phyloP scores from a whole-genome alignment of 1,140 invertebrate species.

The Lethocerus indicus region DNA sequence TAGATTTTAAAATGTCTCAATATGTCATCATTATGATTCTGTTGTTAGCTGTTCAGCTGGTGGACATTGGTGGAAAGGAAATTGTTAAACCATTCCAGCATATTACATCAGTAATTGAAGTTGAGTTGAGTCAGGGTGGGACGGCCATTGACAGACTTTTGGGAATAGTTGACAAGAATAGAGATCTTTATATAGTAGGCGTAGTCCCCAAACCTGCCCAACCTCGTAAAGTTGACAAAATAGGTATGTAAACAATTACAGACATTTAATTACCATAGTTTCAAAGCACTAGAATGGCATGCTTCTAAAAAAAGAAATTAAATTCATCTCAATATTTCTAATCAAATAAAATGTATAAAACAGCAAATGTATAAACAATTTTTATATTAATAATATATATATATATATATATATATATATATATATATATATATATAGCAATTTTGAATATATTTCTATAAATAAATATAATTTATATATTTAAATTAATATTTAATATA shows the following conservation, averaged over 20 bases:
- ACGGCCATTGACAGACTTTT: conserved; percentile 46
- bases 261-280: no score
- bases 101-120: conserved; percentile 44
- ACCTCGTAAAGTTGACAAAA: conserved; percentile 41
- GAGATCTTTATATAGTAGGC: conserved; percentile 57
- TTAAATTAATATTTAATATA: no score
- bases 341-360: neutral
- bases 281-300: no score
- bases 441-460: no score
- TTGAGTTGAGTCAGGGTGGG: conserved; percentile 66
- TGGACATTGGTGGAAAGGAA: conserved; percentile 55
- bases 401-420: neutral
- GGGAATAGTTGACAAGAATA: conserved; percentile 65
- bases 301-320: neutral
- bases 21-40: no score
- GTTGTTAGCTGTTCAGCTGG: conserved; percentile 75
- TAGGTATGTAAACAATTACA: conserved; percentile 35
- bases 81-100: conserved; percentile 41
- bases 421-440: neutral
- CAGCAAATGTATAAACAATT: neutral
- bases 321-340: neutral
- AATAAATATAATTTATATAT: no score
- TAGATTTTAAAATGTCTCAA: no score
- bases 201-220: conserved; percentile 40
- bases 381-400: neutral